Evolutionary conservation across 2,113 vertebrate genomes (phyloP).

Genomic region (Gymnorhina tibicen): DNA sequence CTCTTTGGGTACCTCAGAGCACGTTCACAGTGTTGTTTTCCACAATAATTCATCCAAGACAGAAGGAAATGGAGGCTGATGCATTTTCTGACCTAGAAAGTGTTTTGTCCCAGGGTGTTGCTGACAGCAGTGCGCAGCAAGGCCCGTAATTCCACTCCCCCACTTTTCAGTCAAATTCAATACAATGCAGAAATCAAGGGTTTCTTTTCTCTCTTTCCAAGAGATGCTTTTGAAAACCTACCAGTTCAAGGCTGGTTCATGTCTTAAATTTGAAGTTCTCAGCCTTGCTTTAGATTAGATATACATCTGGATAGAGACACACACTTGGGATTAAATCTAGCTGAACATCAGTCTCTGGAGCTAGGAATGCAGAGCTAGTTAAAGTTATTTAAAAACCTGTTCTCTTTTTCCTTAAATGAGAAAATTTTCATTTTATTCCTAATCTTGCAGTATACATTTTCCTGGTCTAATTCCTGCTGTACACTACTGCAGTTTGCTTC

Average conservation of each 20-base stretch:
- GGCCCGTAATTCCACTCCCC: no score
- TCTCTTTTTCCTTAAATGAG: background rate
- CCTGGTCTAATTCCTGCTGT: background rate
- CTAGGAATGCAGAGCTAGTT: background rate
- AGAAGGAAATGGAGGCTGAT: background rate
- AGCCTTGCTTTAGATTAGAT: background rate
- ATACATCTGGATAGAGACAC: background rate
- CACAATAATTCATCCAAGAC: background rate
- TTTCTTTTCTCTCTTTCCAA: background rate
- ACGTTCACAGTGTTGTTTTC: background rate
- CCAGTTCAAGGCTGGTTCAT: background rate
- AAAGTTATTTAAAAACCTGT: background rate
- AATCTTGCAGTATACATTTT: background rate
- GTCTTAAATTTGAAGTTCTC: background rate
- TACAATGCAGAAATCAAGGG: background rate
- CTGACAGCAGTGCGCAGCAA: background rate
- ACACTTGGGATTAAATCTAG: background rate
- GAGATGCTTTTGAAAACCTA: background rate
- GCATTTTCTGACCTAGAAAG: background rate
- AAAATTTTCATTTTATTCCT: background rate
- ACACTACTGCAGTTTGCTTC: background rate
- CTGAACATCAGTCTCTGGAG: background rate
- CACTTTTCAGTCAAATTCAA: background rate
- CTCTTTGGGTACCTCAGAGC: background rate
- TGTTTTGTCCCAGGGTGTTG: background rate